Conservation (phyloP, 2,888 invertebrate species). For the Epirrhoe tristata region DNA sequence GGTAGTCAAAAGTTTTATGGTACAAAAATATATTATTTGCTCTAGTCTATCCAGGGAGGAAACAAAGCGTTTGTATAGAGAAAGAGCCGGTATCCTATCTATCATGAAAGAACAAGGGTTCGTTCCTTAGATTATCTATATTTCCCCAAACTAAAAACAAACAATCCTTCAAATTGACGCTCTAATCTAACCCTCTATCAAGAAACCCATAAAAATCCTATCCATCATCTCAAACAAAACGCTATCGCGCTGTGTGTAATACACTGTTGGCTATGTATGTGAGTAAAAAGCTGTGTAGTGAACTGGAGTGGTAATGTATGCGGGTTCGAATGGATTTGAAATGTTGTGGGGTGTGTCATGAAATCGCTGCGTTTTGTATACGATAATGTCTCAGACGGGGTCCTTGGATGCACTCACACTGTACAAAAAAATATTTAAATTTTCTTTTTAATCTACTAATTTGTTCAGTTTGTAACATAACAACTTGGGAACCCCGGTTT, state of each 20-base stretch:
- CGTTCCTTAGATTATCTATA: not conserved
- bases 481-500: too few relatives aligned
- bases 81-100: too few relatives aligned
- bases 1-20: too few relatives aligned
- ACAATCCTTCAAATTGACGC: slow-evolving; percentile 20
- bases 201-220: slow-evolving; percentile 24
- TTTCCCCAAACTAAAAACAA: slow-evolving; percentile 9
- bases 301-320: slow-evolving; percentile 46
- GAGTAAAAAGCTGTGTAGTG: slow-evolving; percentile 35
- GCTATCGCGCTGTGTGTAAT: slow-evolving; percentile 1
- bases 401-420: slow-evolving; percentile 31
- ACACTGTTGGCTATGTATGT: slow-evolving; percentile 41
- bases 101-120: not conserved
- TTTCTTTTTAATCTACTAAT: not conserved
- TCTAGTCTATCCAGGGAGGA: too few relatives aligned
- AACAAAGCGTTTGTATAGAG: too few relatives aligned
- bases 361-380: slow-evolving; percentile 68
- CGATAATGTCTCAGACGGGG: slow-evolving; percentile 57
- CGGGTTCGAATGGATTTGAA: slow-evolving; percentile 35
- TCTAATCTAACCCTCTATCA: slow-evolving; percentile 25
- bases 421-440: slow-evolving; percentile 19
- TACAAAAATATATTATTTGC: too few relatives aligned
- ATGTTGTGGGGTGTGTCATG: slow-evolving; percentile 52
- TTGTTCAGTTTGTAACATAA: not conserved
- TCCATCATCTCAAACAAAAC: slow-evolving; percentile 29